Evolutionary conservation across 2,888 invertebrate genomes (phyloP), one percentile per base, ranked within the genome.

Genomic region (Drosophila greeni): DNA sequence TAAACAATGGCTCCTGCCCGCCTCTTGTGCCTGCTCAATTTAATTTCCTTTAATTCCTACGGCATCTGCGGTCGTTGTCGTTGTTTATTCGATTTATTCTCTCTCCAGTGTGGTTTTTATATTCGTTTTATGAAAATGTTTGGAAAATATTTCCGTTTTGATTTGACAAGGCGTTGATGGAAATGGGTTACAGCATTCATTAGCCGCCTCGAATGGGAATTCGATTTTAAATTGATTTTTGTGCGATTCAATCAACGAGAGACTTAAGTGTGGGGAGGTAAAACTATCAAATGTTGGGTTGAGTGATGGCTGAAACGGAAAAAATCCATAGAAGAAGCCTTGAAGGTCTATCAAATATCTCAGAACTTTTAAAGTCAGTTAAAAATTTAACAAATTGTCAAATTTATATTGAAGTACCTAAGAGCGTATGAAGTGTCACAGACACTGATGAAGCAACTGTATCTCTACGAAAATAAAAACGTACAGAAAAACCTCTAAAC

Each of bases 131-230:
- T 74, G 74, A 68, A 81, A 70, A 78, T 81, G 79, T 79, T 79
- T 79, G 83, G 78, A 78, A 79, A 83, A 83, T 83, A 83, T 79
- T 75, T 79, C 79, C 76, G 74, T 66, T 78, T 66, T 70, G 75
- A 78, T 74, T 78, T 78, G 79, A 79, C 84, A 72, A 31, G 58
- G 16, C 62, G 84, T 56, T 74, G 84, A 79, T 75, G 72, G 79
- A 79, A 83, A 74, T 68, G 79, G 79, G 79, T 78, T 72, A 69
- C 71, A 58, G 39, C 48, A 54, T 60, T 67, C 67, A 67, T 69
- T 54, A 37, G 58, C 42, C 55, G 24, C 24, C 24, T 48, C 11
- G 14, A 36, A 18, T 43, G 23, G 24, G 18, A 37, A 51, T 62
- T 62, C 18, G 34, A 51, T 60, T 51, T 61, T 45, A 39, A 53